Base-by-base conservation (phyloP, 1,140 invertebrate species). In the Nymphalis io region DNA sequence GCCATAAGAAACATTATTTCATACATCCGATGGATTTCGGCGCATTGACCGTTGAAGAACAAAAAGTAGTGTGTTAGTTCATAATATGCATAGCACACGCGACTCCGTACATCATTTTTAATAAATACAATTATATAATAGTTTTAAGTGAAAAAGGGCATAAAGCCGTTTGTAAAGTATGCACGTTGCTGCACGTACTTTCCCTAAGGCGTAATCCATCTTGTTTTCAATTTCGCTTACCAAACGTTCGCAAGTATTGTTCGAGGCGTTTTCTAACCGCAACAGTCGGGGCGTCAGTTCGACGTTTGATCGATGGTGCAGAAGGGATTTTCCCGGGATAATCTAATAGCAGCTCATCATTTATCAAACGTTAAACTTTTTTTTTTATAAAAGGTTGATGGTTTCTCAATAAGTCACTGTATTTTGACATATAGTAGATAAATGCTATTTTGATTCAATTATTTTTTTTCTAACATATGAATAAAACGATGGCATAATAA, bases 271-370 rank as follows among this genome's bases (percentile, higher is more conserved):
- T 53, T 53, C 60, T 53, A 58, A 70, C 68, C 68, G 61, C 68
- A 59, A 63, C 55, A 59, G 61, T 68, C 69, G 53, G 60, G 48
- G 57, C 53, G 60, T 64, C 64, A 55, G 65, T 59, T 68, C 65
- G 77, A 71, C 61, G 57, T 51, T 61, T 85, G 81, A 85, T 85
- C 73, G 81, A 57, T 57, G 62, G 20, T 38, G 51, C 74, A 74
- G 70, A 73, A 70, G 79, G 68, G 70, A 71, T 63, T 71, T 51
- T 66, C 51, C 67, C 55, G 60, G 67, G 73, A 77, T 78, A 76
- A 80, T 76, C 67, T 78, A 79, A 82, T 79, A 72, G 18, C 16
- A 0, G 33, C 16, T 5, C 20, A 10, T 63, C 61, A 16, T 63
- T 63, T 53, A 63, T 63, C 61, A 63, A 33, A 59, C 33, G 38